Evolutionary conservation across 92 coral and sea anemone genomes (phyloP).

Genomic region (Siderastrea siderea): DNA sequence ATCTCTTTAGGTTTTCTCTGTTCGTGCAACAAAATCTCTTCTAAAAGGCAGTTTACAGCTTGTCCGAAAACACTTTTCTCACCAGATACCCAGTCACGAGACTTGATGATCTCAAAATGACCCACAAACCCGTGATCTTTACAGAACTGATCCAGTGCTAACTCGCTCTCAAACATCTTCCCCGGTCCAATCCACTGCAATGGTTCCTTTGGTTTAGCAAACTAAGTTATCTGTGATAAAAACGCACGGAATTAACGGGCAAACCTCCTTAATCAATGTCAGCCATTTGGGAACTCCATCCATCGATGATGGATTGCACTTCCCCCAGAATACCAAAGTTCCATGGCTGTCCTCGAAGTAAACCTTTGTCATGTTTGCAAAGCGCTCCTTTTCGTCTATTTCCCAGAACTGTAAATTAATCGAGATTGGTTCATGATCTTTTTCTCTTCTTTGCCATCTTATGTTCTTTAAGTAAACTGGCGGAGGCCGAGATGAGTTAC

Average conservation of each 20-base stretch:
- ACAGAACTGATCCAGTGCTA: constrained; percentile 72
- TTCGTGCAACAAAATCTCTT: constrained; percentile 27
- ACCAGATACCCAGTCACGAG: constrained; percentile 71
- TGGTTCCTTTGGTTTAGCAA: not conserved
- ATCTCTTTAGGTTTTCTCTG: not conserved
- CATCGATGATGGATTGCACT: constrained; percentile 57
- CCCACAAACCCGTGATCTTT: constrained; percentile 58
- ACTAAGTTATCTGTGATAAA: too few species aligned
- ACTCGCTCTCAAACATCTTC: constrained; percentile 58
- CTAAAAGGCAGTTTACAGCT: constrained; percentile 65
- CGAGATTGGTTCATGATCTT: constrained; percentile 14
- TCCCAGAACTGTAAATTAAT: constrained; percentile 77
- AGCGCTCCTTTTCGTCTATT: constrained; percentile 71
- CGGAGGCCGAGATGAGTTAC: constrained; percentile 41
- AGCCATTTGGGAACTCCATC: constrained; percentile 29
- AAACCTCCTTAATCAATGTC: too few species aligned
- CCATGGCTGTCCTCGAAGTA: constrained; percentile 63
- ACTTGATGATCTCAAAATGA: constrained; percentile 75
- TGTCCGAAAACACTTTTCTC: constrained; percentile 75
- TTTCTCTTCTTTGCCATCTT: constrained; percentile 35
- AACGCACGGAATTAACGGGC: constrained; percentile 12
- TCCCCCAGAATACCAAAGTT: constrained; percentile 84
- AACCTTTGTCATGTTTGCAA: constrained; percentile 1
- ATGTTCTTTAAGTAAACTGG: constrained; percentile 43
- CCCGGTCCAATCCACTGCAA: constrained; percentile 74